Evolutionary conservation across 1,140 invertebrate species (phyloP).

Genomic region (Euschistus heros): DNA sequence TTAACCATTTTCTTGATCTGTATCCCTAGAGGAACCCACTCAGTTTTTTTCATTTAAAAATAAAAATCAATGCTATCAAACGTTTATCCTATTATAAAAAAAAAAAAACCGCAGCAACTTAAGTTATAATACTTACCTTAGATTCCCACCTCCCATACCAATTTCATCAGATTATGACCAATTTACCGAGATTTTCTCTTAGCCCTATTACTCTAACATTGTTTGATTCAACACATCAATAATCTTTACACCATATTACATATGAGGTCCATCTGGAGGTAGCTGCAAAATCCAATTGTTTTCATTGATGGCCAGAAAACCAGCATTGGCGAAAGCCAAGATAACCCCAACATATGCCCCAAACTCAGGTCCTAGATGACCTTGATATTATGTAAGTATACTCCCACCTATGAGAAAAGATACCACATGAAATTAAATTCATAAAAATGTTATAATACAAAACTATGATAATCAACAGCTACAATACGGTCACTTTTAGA

Average conservation of each 20-base stretch:
- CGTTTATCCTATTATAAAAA: too few relatives aligned
- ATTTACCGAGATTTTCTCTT: constrained; percentile 57
- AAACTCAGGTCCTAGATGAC: constrained; percentile 92
- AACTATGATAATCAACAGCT: too few relatives aligned
- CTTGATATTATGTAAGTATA: constrained; percentile 96
- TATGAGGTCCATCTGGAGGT: constrained; percentile 72
- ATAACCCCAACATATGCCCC: constrained; percentile 94
- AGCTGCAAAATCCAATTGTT: constrained; percentile 95
- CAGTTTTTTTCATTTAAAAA: too few relatives aligned
- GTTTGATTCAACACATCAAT: constrained; percentile 63
- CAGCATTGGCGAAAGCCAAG: constrained; percentile 93
- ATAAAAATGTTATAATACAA: too few relatives aligned
- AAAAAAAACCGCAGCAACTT: too few relatives aligned
- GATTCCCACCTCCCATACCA: constrained; percentile 87
- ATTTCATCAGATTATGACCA: constrained; percentile 76
- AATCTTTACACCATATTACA: constrained; percentile 48
- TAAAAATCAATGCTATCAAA: too few relatives aligned
- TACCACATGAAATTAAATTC: neutral
- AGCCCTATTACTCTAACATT: constrained; percentile 69
- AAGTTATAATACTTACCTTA: too few relatives aligned
- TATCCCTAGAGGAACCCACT: too few relatives aligned
- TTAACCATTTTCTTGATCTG: too few relatives aligned
- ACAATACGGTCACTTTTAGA: too few relatives aligned
- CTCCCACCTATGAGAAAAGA: constrained; percentile 62
- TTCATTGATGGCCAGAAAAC: constrained; percentile 96